phyloP scores from a whole-genome alignment of 1,140 invertebrate species.

The Anthonomus grandis region DNA sequence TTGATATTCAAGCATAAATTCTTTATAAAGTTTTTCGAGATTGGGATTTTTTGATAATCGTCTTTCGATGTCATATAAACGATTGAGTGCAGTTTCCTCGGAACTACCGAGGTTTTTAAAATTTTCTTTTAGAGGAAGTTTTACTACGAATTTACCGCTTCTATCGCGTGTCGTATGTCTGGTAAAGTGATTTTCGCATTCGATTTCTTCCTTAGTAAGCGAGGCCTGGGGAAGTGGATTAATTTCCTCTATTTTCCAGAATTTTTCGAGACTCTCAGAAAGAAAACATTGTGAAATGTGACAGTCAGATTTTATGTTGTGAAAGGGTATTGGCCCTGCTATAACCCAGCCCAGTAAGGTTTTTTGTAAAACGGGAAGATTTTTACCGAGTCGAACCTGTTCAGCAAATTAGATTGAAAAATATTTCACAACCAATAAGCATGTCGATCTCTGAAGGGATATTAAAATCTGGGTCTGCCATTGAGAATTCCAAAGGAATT shows the following conservation, averaged over 20 bases:
- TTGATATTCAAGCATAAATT: constrained; percentile 47
- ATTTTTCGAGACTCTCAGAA: constrained; percentile 9
- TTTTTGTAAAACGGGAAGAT: constrained; percentile 36
- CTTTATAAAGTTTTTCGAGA: constrained; percentile 35
- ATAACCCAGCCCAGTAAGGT: constrained; percentile 39
- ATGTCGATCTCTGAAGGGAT: no score
- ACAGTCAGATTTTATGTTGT: neutral
- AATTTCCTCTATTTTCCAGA: constrained; percentile 17
- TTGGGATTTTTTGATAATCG: constrained; percentile 22
- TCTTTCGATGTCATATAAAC: constrained; percentile 26
- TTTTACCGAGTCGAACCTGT: constrained; percentile 27
- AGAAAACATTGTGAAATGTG: neutral
- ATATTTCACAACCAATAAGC: no score
- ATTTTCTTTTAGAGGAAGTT: constrained; percentile 19
- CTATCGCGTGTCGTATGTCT: constrained; percentile 4
- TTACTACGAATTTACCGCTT: constrained; percentile 25
- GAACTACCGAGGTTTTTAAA: constrained; percentile 30
- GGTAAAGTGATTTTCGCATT: constrained; percentile 27
- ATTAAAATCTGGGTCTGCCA: no score
- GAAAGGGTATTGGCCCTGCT: neutral
- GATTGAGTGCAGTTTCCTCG: constrained; percentile 21
- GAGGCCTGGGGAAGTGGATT: neutral
- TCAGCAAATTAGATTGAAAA: constrained; percentile 20
- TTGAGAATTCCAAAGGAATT: constrained; percentile 32
- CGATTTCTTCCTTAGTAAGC: constrained; percentile 18